These are phyloP conservation scores for Leucophenga montana DNA, from an alignment of 2,888 invertebrate species.

Conservation along the genomic window DNA sequence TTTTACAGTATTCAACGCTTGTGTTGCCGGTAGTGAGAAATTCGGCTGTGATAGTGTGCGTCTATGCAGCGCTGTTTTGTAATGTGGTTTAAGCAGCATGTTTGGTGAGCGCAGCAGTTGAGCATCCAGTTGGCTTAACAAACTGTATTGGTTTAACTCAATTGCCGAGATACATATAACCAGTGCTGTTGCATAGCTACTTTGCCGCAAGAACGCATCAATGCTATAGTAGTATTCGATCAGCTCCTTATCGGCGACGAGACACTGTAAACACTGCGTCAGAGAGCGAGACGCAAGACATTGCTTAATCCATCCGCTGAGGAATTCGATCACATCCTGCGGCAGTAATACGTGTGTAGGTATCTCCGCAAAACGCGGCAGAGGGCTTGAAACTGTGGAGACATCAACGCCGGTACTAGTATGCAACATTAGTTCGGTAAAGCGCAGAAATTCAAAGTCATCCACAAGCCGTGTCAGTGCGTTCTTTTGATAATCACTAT, in stretches of 20 bases:
- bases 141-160: slow-evolving; percentile 77
- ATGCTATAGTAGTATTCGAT: slow-evolving; percentile 76
- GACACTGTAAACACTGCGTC: slow-evolving; percentile 75
- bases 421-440: slow-evolving; percentile 34
- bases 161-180: slow-evolving; percentile 79
- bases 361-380: neutral
- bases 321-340: slow-evolving; percentile 45
- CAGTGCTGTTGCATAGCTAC: slow-evolving; percentile 77
- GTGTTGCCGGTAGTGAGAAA: slow-evolving; percentile 71
- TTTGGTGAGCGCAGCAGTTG: slow-evolving; percentile 63
- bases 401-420: slow-evolving; percentile 28
- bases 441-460: slow-evolving; percentile 64
- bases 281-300: slow-evolving; percentile 64
- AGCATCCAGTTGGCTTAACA: slow-evolving; percentile 78
- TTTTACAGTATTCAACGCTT: slow-evolving; percentile 48
- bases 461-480: slow-evolving; percentile 55
- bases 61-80: slow-evolving; percentile 67
- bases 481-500: slow-evolving; percentile 30
- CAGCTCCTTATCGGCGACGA: slow-evolving; percentile 78
- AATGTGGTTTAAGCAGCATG: neutral
- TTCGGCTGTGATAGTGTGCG: slow-evolving; percentile 76
- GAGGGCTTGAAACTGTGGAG: too few relatives aligned
- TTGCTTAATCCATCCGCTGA: slow-evolving; percentile 57
- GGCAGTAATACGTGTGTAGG: slow-evolving; percentile 8
- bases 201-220: slow-evolving; percentile 77